Evolutionary conservation across 2,113 vertebrate genomes (phyloP).

Genomic region (Nothocercus nigrocapillus): DNA sequence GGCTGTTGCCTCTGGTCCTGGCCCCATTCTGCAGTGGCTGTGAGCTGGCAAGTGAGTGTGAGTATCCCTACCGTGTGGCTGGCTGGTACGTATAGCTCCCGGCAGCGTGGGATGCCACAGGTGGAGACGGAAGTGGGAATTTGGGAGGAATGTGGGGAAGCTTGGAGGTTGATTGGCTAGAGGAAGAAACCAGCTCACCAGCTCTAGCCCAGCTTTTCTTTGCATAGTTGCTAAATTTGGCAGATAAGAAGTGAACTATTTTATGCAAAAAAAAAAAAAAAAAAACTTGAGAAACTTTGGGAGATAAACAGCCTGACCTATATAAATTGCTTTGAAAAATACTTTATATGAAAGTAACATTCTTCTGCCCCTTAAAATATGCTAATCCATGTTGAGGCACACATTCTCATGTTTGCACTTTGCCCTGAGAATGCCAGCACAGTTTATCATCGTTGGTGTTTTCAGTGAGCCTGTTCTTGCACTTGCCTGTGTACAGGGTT

Average conservation of each 20-base stretch:
- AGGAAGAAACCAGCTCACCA: background rate
- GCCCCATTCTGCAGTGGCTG: fast-evolving
- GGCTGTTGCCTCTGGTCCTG: fast-evolving
- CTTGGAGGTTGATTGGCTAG: background rate
- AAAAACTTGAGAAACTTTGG: background rate
- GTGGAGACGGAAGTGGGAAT: background rate
- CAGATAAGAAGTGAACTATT: background rate
- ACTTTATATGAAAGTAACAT: background rate
- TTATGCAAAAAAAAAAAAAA: background rate
- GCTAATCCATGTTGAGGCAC: background rate
- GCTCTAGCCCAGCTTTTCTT: background rate
- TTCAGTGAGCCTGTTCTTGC: background rate
- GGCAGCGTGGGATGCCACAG: background rate
- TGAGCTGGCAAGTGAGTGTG: background rate
- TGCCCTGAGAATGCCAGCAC: background rate
- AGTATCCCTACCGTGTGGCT: background rate
- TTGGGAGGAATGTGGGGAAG: background rate
- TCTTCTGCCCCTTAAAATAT: background rate
- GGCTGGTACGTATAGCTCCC: background rate
- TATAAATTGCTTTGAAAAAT: background rate
- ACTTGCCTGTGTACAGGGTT: background rate
- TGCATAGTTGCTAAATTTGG: background rate
- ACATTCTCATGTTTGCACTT: background rate
- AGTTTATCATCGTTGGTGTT: background rate
- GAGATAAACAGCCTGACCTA: background rate